phyloP scores from a whole-genome alignment of 2,113 vertebrate species.

The Burhinus bistriatus region DNA sequence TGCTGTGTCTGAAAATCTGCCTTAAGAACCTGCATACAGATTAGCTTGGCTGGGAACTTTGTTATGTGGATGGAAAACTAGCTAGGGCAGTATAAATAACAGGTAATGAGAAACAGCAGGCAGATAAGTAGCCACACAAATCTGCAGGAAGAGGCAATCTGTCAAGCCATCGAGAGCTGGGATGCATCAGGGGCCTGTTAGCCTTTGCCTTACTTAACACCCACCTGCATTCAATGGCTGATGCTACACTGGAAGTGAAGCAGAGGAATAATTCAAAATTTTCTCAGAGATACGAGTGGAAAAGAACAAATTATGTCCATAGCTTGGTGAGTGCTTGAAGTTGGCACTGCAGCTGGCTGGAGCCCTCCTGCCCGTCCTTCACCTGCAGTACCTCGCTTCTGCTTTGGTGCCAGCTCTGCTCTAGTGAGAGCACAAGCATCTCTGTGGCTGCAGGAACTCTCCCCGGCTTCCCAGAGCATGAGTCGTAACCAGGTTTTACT shows the following conservation, averaged over 20 bases:
- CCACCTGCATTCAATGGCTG: not conserved
- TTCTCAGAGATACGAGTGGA: not conserved
- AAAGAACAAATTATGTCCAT: not conserved
- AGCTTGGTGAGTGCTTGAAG: not conserved
- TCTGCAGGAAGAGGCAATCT: not conserved
- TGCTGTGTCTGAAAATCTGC: not conserved
- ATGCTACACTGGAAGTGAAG: not conserved
- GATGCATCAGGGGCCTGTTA: not conserved
- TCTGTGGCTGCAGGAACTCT: not conserved
- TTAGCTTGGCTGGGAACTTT: conserved; percentile 21
- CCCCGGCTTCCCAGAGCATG: not conserved
- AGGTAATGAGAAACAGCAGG: conserved; percentile 23
- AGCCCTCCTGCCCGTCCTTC: not conserved
- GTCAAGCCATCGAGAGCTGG: not conserved
- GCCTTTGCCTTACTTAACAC: not conserved
- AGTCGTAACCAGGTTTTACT: not conserved
- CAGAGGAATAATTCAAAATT: not conserved
- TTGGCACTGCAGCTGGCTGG: not conserved
- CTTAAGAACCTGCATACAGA: not conserved
- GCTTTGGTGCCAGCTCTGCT: not conserved
- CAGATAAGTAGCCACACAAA: conserved; percentile 4
- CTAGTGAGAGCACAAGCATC: not conserved
- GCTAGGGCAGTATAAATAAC: conserved; percentile 4
- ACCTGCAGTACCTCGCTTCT: not conserved
- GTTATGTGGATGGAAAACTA: not conserved